These are phyloP conservation scores for Nematopogon swammerdamellus DNA, from an alignment of 2,888 invertebrate species.

Conservation along the genomic window DNA sequence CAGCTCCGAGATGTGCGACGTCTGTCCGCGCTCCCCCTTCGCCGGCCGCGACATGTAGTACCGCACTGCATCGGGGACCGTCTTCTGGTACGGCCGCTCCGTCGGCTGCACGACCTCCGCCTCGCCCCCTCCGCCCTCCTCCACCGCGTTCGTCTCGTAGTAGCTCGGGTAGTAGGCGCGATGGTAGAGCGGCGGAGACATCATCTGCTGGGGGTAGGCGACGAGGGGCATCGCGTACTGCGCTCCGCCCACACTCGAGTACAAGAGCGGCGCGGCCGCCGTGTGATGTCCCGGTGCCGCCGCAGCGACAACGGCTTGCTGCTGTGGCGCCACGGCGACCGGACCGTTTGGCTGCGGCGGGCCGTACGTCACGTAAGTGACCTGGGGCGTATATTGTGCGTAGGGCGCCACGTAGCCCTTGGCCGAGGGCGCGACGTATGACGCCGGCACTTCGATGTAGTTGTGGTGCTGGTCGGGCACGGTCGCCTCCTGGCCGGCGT, in stretches of 20 bases:
- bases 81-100: conserved; percentile 23
- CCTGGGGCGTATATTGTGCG: conserved; percentile 12
- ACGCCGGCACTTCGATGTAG: conserved; percentile 30
- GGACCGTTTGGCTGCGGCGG: conserved; percentile 24
- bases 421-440: conserved; percentile 24
- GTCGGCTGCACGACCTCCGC: conserved; percentile 26
- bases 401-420: conserved; percentile 30
- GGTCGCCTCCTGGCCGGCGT: conserved; percentile 16
- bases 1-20: conserved; percentile 22
- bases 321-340: too few species aligned
- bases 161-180: conserved; percentile 26
- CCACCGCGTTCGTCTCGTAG: conserved; percentile 28
- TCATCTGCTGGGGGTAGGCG: conserved; percentile 26
- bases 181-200: conserved; percentile 21
- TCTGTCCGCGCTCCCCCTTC: conserved; percentile 25
- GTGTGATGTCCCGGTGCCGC: conserved; percentile 4
- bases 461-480: conserved; percentile 27
- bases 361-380: conserved; percentile 28
- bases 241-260: too few species aligned
- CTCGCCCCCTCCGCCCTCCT: conserved; percentile 24
- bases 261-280: conserved; percentile 16
- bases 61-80: conserved; percentile 23
- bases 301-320: conserved; percentile 4
- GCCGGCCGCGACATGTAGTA: conserved; percentile 33
- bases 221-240: conserved; percentile 34